A percentile compares a stretch with the other conserved stretches of the same genome.
These are phyloP conservation scores for Tenodera sinensis DNA, from an alignment of 2,888 invertebrate genomes.

Conservation along the genomic window DNA sequence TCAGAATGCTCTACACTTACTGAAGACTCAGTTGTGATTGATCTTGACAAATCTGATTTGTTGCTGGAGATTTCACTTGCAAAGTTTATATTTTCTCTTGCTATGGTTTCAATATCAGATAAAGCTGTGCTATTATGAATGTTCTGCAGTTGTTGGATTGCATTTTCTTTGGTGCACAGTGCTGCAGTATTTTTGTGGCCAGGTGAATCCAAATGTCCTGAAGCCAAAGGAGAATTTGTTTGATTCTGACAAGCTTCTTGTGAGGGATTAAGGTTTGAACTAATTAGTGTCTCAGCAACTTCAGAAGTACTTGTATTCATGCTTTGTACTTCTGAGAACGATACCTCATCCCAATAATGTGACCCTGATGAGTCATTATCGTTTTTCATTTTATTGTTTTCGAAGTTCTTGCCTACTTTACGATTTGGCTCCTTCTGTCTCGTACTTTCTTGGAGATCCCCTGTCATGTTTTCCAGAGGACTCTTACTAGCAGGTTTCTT, in stretches of 20 bases:
- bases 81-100: neutral
- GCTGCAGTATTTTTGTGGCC: neutral
- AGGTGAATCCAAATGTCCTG: neutral
- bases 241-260: neutral
- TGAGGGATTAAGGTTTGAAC: neutral
- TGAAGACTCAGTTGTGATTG: too few relatives aligned
- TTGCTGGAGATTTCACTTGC: too few relatives aligned
- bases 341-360: neutral
- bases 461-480: neutral
- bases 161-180: neutral
- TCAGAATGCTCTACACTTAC: too few relatives aligned
- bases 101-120: neutral
- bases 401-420: neutral
- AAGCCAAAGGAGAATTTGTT: neutral
- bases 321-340: neutral
- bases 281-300: neutral
- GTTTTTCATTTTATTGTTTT: neutral
- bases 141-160: neutral
- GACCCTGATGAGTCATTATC: neutral
- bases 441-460: neutral
- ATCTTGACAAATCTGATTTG: too few relatives aligned
- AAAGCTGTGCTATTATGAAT: neutral
- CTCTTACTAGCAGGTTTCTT: neutral
- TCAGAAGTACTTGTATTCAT: neutral
- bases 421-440: neutral